Evolutionary conservation across 2,888 invertebrate genomes (phyloP), one percentile per base, ranked within the genome.

Genomic region (Lycaena phlaeas): DNA sequence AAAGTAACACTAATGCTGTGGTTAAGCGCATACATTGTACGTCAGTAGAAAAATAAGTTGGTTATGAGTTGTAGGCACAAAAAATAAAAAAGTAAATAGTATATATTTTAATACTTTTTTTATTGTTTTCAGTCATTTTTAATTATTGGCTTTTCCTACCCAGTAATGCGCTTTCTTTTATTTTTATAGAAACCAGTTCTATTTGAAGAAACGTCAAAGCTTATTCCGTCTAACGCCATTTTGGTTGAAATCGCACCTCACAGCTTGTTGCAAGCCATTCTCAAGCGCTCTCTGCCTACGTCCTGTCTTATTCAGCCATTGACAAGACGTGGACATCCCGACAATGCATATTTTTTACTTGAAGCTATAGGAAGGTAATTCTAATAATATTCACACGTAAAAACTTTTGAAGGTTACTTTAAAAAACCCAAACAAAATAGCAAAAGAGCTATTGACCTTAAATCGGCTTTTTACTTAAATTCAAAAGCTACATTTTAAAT

Each of bases 241-340:
- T 84, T 90, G 5, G 88, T 96, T 42, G 95, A 95, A 68, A 88
- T 96, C 44, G 94, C 95, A 0, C 95, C 95, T 0, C 95, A 95
- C 59, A 91, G 93, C 26, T 82, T 95, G 14, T 82, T 95, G 38
- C 94, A 94, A 65, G 91, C 94, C 1, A 92, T 96, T 53, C 75
- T 94, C 9, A 90, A 90, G 55, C 84, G 93, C 38, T 90, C 92
- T 0, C 68, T 95, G 27, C 69, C 77, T 15, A 58, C 85, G 2
- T 85, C 85, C 11, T 88, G 90, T 46, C 85, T 78, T 3, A 90
- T 92, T 58, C 84, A 94, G 30, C 86, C 92, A 0, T 73, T 95
- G 14, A 93, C 93, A 48, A 89, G 90, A 53, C 86, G 91, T 36
- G 87, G 87, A 3, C 87, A 89, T 50, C 76, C 78, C 2, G 89